Evolutionary conservation across 2,888 invertebrate genomes (phyloP).

Genomic region (Lepeophtheirus nordmannii): DNA sequence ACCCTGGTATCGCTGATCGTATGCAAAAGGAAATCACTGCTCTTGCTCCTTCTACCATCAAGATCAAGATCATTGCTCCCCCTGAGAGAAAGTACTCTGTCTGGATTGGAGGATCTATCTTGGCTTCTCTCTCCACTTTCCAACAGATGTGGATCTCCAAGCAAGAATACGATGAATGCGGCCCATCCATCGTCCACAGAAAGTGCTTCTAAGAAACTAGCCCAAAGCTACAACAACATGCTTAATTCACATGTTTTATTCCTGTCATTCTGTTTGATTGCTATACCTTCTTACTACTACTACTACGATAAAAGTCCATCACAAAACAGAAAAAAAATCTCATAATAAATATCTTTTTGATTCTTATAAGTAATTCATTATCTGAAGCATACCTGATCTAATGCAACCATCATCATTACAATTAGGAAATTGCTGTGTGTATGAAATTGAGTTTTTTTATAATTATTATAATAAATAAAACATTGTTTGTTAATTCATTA

Average conservation of each 20-base stretch:
- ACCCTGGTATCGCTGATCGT: conserved; percentile 87
- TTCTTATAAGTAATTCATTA: too few relatives aligned
- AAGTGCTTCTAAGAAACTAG: conserved; percentile 64
- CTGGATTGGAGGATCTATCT: conserved; percentile 94
- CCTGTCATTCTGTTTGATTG: background rate
- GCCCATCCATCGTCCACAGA: conserved; percentile 87
- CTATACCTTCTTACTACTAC: background rate
- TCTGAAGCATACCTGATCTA: too few relatives aligned
- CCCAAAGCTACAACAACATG: too few relatives aligned
- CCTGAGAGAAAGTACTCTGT: conserved; percentile 94
- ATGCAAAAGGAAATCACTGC: conserved; percentile 96
- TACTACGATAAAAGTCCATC: background rate
- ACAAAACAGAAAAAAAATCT: background rate
- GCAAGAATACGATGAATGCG: conserved; percentile 92
- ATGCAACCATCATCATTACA: too few relatives aligned
- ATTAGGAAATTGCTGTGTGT: too few relatives aligned
- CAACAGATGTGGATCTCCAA: conserved; percentile 93
- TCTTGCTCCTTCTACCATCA: conserved; percentile 49
- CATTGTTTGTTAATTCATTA: too few relatives aligned
- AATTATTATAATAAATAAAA: too few relatives aligned
- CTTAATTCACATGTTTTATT: background rate
- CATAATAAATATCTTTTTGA: background rate
- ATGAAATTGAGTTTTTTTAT: too few relatives aligned
- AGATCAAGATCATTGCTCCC: conserved; percentile 63
- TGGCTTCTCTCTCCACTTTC: conserved; percentile 76